phyloP scores from a whole-genome alignment of 2,888 invertebrate species.

The Polydrusus cervinus region DNA sequence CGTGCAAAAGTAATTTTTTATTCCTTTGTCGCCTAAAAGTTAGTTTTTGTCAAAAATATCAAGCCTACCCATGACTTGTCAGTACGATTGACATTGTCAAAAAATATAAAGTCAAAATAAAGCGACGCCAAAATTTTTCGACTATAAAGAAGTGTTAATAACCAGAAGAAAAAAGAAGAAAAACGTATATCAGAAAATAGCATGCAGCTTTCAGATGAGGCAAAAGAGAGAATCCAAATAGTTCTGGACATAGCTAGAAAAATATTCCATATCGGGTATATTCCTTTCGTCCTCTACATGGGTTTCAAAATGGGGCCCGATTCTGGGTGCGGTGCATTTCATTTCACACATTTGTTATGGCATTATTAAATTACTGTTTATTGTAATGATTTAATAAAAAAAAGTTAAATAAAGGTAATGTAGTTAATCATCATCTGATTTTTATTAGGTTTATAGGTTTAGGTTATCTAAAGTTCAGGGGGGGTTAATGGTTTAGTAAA shows the following conservation, averaged over 20 bases:
- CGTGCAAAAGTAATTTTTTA: too few relatives aligned
- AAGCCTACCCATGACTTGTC: neutral
- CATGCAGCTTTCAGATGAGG: constrained; percentile 57
- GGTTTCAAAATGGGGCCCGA: constrained; percentile 64
- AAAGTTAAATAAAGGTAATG: constrained; percentile 4
- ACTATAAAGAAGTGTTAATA: neutral
- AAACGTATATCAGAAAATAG: neutral
- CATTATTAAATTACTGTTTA: constrained; percentile 57
- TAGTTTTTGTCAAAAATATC: neutral
- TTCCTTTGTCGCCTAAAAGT: neutral
- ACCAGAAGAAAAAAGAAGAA: neutral
- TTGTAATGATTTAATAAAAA: neutral
- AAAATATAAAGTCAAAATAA: neutral
- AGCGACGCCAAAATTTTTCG: neutral
- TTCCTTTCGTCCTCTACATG: constrained; percentile 63
- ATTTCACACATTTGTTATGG: constrained; percentile 63
- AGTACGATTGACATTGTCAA: neutral
- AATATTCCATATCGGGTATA: constrained; percentile 61
- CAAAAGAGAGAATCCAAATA: constrained; percentile 58
- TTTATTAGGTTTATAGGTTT: neutral
- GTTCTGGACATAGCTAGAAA: constrained; percentile 57
- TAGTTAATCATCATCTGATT: constrained; percentile 6
- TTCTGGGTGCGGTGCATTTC: constrained; percentile 60
- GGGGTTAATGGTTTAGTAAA: too few relatives aligned
- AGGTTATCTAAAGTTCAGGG: too few relatives aligned